Conservation (phyloP, 1,140 invertebrate species). For the Drosophila virilis region DNA sequence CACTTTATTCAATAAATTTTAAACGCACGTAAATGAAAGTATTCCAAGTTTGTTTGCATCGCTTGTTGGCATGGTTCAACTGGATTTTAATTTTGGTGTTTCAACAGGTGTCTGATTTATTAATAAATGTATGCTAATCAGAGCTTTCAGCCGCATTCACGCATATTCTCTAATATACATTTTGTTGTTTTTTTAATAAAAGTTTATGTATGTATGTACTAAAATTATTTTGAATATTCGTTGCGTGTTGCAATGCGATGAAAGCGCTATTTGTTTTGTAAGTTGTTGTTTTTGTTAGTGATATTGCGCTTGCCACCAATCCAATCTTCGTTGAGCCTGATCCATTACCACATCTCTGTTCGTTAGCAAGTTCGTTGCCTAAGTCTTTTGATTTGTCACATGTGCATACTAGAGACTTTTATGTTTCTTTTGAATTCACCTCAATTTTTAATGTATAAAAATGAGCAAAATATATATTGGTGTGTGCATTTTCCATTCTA, state of each 20-base stretch:
- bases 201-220: background rate
- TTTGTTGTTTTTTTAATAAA: slow-evolving; percentile 7
- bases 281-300: slow-evolving; percentile 10
- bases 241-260: slow-evolving; percentile 47
- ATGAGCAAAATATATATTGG: too few species aligned
- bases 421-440: too few species aligned
- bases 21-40: slow-evolving; percentile 13
- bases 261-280: slow-evolving; percentile 39
- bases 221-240: slow-evolving; percentile 13
- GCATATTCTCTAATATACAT: slow-evolving; percentile 5
- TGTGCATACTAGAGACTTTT: background rate
- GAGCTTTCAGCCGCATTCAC: slow-evolving; percentile 16
- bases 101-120: slow-evolving; percentile 57
- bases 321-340: slow-evolving; percentile 11
- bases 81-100: slow-evolving; percentile 27
- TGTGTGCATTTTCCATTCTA: too few species aligned
- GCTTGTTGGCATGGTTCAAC: slow-evolving; percentile 3
- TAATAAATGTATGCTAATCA: slow-evolving; percentile 65
- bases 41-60: background rate
- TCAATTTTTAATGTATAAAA: too few species aligned
- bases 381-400: slow-evolving; percentile 65
- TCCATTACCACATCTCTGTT: slow-evolving; percentile 12
- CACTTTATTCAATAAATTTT: background rate
- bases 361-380: slow-evolving; percentile 72
- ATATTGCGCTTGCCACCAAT: slow-evolving; percentile 10